Evolutionary conservation across 2,113 vertebrate species (phyloP), one percentile per base, ranked within the genome.

Genomic region (Alces alces): DNA sequence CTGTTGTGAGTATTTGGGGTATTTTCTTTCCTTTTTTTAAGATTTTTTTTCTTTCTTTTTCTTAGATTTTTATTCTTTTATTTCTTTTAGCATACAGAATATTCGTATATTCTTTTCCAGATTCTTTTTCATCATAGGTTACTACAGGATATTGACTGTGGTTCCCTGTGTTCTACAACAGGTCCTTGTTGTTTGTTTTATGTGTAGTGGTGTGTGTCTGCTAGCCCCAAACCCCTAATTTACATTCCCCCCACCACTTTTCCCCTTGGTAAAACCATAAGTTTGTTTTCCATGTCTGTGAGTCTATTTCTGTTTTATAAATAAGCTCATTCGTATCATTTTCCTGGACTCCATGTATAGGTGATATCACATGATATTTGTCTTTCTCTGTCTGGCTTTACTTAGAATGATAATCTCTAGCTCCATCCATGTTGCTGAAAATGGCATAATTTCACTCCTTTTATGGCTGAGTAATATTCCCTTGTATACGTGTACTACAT

Each of bases 211-310:
- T 82, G 6, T 23, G 47, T 7, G 11, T 54, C 50, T 54, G 79
- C 45, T 36, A 23, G 52, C 52, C 50, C 50, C 50, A 54, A 36
- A 54, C 30, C 36, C 79, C 50, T 36, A 36, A 25, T 82, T 36
- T 82, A 36, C 2, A 0, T 19, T 6, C 19, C 17, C 5, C 30
- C 19, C 12, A 1, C 33, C 2, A 19, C 64, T 82, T 25, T 82
- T n/a, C 12, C 50, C 50, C 21, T 54, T 36, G 79, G 30, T 54
- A 36, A 25, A 36, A 25, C 79, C 19, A 0, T n/a, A 82, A n/a
- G 33, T 36, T 36, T 83, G 50, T 36, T 54, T 54, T 36, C 33
- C n/a, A 4, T 15, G 33, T 36, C 79, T 36, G 3, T 82, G 33
- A 54, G 19, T 54, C 50, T 54, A n/a, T 82, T 82, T 54, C 28